Base-by-base conservation (phyloP, 2,797 vertebrate species). In the Gallirallus australis region DNA sequence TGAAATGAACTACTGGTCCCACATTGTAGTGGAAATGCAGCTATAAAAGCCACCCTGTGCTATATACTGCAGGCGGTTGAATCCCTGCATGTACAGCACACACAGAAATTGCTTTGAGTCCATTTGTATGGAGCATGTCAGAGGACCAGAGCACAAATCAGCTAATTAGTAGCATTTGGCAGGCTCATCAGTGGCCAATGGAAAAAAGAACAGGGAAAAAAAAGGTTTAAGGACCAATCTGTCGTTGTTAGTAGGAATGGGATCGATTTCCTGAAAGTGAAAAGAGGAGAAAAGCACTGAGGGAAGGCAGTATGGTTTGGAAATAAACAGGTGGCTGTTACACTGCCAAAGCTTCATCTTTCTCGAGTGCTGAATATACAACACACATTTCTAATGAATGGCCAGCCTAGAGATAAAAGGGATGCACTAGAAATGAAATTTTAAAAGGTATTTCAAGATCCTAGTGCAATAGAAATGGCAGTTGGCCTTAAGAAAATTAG, bases 391-490 rank as follows among this genome's bases (percentile, higher is more conserved):
- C 68, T 88, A 91, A 85, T 61, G 69, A 90, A 83, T 83, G 89
- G 57, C 30, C 65, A 83, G 37, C 61, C 57, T 65, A 50, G 57
- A 88, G 57, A 92, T 78, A 78, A 96, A 95, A 92, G 82, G 86
- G 33, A 89, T 69, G 37, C 64, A 50, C 33, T 42, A 61, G 73
- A 94, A 91, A 94, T 82, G 7, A 64, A 89, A 87, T 94, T 94
- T 80, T 3, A 50, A 63, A 82, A 78, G 31, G 4, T 59, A 77
- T 91, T 86, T 95, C 3, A 12, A 75, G 57, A 82, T 60, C 19
- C n/a, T 68, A 81, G 79, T 73, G 71, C 40, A 89, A 48, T 39
- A 75, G 37, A 65, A 92, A 64, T 68, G 24, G 72, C 39, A 89
- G 52, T 31, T 72, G 61, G 37, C 61, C 78, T 91, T 42, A 81